Evolutionary conservation across 2,113 vertebrate genomes (phyloP).

Genomic region (Pluvialis apricaria): DNA sequence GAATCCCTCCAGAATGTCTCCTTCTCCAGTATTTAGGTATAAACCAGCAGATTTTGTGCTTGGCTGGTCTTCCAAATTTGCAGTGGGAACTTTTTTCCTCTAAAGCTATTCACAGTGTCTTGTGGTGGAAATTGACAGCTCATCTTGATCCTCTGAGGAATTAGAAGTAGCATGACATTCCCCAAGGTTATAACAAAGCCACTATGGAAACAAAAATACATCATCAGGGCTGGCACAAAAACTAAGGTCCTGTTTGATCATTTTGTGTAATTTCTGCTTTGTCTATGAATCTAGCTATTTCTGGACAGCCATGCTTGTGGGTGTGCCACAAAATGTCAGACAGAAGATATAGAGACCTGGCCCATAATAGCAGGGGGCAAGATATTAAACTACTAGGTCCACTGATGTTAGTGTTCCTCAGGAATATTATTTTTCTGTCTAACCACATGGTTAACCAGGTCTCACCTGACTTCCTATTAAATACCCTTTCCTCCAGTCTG

Average conservation of each 20-base stretch:
- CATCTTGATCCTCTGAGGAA: neutral
- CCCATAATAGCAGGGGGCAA: neutral
- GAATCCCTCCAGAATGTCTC: neutral
- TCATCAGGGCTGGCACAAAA: conserved; percentile 11
- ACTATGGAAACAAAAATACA: conserved; percentile 7
- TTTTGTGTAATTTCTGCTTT: conserved; percentile 18
- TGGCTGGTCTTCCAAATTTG: conserved; percentile 8
- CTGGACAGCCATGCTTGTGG: neutral
- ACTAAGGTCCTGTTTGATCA: neutral
- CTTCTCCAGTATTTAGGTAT: neutral
- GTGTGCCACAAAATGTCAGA: neutral
- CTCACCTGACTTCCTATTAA: neutral
- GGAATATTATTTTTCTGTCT: neutral
- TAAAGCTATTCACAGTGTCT: neutral
- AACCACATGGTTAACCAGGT: neutral
- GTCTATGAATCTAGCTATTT: neutral
- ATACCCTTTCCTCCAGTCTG: neutral
- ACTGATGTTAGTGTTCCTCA: neutral
- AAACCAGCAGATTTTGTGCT: neutral
- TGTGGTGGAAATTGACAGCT: conserved; percentile 17
- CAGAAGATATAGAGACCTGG: neutral
- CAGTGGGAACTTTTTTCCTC: neutral
- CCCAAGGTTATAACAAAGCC: conserved; percentile 32
- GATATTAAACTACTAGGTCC: neutral
- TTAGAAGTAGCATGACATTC: conserved; percentile 32